phyloP scores from a whole-genome alignment of 2,888 invertebrate genomes.

The Tetramorium bicarinatum region DNA sequence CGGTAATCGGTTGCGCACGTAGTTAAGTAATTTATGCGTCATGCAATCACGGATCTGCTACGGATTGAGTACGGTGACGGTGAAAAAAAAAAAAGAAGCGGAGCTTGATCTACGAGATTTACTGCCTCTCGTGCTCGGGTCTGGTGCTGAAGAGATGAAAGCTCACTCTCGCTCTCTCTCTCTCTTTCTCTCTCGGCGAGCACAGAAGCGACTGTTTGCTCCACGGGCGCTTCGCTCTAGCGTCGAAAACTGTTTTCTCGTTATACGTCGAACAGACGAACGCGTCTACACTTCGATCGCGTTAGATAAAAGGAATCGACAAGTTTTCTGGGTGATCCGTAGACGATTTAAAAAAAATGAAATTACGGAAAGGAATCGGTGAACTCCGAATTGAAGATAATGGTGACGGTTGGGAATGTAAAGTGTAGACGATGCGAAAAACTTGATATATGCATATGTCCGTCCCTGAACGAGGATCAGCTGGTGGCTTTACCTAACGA shows the following conservation, averaged over 20 bases:
- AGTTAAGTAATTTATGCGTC: conserved; percentile 73
- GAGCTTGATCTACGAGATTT: conserved; percentile 63
- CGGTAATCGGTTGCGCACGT: conserved; percentile 68
- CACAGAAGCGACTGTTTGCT: background rate
- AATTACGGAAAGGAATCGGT: background rate
- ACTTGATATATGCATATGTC: background rate
- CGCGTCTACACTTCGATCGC: background rate
- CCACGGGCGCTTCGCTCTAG: background rate
- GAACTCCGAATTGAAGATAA: background rate
- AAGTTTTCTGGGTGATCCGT: background rate
- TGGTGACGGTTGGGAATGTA: no score
- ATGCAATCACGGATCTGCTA: conserved; percentile 69
- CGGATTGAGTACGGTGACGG: conserved; percentile 61
- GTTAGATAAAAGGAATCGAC: background rate
- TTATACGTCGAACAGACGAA: background rate
- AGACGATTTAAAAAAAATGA: background rate
- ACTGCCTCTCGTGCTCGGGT: conserved; percentile 45
- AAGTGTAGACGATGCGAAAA: background rate
- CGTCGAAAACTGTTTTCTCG: conserved; percentile 17
- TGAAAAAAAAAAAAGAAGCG: conserved; percentile 63
- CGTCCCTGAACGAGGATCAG: conserved; percentile 61
- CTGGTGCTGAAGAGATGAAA: conserved; percentile 26
- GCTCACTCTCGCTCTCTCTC: conserved; percentile 7
- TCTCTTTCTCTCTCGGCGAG: background rate
- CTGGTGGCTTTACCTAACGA: conserved; percentile 68